Evolutionary conservation across 2,888 invertebrate genomes (phyloP), one percentile per base, ranked within the genome.

Genomic region (Himalopsyche japonica): DNA sequence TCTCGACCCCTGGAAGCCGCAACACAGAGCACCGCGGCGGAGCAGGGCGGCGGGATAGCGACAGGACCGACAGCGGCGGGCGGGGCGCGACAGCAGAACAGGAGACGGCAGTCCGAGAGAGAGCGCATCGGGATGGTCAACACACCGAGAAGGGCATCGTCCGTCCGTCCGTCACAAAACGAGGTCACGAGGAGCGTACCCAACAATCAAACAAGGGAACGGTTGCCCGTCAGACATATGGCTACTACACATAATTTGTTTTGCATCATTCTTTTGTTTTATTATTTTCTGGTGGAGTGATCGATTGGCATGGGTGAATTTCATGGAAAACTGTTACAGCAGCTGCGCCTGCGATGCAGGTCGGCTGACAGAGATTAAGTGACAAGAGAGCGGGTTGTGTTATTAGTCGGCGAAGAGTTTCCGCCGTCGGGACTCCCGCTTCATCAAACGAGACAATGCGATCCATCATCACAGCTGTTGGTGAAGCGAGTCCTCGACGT

Each of bases 1-100:
- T 91, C 95, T 94, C 92, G 96, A 95, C 94, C 95, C 95, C 96
- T 96, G 95, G 93, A 91, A 89, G 85, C 81, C 87, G 88, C 47
- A 81, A 48, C 64, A 79, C 10, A 85, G 82, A 86, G 15, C 70
- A 7, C 85, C 84, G 87, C 78, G 85, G 86, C 77, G 85, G 87
- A 87, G 87, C 88, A 82, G 87, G 87, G 85, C 86, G 87, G 86
- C 87, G 87, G 82, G 20, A 84, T 87, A 82, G 87, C 87, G 86
- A 87, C 85, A 79, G 87, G 87, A 82, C 88, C 87, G 76, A 87
- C 86, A 85, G 43, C 87, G 82, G 86, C 86, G 83, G 85, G 76
- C 84, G 85, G 70, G 70, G 27, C 85, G 86, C 87, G 78, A 86
- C 83, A 90, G 89, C 90, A 90, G 89, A 15, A 15, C 70, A 70